Evolutionary conservation across 2,888 invertebrate species (phyloP).

Genomic region (Sarcophaga carnaria): DNA sequence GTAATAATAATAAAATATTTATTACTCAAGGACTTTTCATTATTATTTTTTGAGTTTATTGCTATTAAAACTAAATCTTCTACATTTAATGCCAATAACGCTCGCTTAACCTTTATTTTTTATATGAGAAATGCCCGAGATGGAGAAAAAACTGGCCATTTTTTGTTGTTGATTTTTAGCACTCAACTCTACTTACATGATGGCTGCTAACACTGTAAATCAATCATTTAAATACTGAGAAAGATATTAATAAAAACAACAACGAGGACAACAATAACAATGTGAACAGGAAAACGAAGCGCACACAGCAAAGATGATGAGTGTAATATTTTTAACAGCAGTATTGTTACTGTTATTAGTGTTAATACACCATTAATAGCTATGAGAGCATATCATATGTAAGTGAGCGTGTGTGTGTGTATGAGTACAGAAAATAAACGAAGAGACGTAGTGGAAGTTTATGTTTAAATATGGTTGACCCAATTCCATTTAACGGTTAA

Average conservation of each 20-base stretch:
- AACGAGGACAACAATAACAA: slow-evolving; percentile 20
- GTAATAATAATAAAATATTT: no score
- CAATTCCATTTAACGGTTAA: slow-evolving; percentile 66
- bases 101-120: background rate
- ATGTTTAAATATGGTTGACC: slow-evolving; percentile 48
- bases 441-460: no score
- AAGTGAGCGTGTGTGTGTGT: no score
- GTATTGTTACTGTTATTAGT: no score
- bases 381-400: no score
- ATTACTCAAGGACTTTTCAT: background rate
- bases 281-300: background rate
- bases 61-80: background rate
- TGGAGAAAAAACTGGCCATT: background rate
- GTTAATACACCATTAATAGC: no score
- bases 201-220: slow-evolving; percentile 25
- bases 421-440: no score
- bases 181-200: background rate
- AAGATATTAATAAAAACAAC: slow-evolving; percentile 16
- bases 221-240: slow-evolving; percentile 59
- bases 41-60: background rate
- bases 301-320: background rate
- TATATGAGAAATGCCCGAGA: slow-evolving; percentile 16
- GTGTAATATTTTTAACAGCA: no score
- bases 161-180: background rate
- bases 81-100: no score